Evolutionary conservation across 2,113 vertebrate genomes (phyloP), one percentile per base, ranked within the genome.

Genomic region (Odocoileus hemionus): DNA sequence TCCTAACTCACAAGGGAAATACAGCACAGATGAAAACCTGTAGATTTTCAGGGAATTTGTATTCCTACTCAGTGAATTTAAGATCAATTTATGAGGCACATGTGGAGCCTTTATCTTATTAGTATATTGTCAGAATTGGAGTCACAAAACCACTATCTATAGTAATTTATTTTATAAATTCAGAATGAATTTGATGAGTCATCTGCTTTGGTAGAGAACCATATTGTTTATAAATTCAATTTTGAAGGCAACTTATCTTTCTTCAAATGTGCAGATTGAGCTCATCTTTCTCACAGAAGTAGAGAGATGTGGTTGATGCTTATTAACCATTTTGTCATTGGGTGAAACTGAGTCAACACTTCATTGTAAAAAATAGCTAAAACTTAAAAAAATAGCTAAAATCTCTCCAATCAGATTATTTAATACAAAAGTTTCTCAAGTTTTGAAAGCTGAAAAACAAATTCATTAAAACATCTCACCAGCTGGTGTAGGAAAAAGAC

Each of bases 151-250:
- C 67, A 93, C 83, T 70, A 7, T 57, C 28, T 93, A 33, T 88
- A 83, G 60, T 93, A 85, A 91, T 67, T 91, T 57, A 78, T 83
- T 94, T 97, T 28, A 78, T 86, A 25, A 82, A 76, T 87, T 95
- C 33, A 86, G 67, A 95, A 86, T 93, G 36, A 92, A 88, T 92
- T 95, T 92, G 91, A 93, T 89, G 50, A 93, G 28, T 93, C 89
- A 96, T 61, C 28, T 26, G 80, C 30, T 93, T 83, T 67, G 26
- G 7, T 84, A 86, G 84, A 74, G 25, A 97, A 93, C 19, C 30
- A 50, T 47, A 50, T 87, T 96, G 50, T 39, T 91, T 55, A 74
- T 74, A 58, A 64, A 96, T 90, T 91, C 13, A 5, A 64, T 96
- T 95, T 87, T 78, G 43, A 93, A 91, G 70, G 36, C 50, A 95